Base-by-base conservation (phyloP, 2,888 invertebrate species). In the Mimas tiliae region DNA sequence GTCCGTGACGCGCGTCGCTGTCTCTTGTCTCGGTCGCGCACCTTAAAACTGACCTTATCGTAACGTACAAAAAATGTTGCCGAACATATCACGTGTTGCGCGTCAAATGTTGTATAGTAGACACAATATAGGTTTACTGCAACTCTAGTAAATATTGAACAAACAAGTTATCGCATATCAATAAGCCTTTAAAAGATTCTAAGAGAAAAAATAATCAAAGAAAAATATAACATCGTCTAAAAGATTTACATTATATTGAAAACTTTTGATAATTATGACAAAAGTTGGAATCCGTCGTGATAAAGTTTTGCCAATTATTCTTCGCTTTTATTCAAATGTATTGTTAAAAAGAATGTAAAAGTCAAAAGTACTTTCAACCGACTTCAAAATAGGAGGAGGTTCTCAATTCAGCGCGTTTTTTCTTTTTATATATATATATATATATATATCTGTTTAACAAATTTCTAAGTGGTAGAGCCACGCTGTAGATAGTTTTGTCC, bases 181-280 rank as follows among this genome's bases (percentile, higher is more conserved):
- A 50, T 19, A 50, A 50, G 19, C 50, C n/a, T 19, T 11, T 19
- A 19, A 50, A 33, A 50, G 33, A 62, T 50, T 63, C 9, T 6
- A 34, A 63, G 50, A 34, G 50, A 63, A 63, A n/a, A 50, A 7
- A n/a, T 27, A 63, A 47, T 12, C n/a, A 63, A 63, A 34, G 27
- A 9, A 63, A 50, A 34, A 34, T 8, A 48, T 50, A 50, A 63
- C 33, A 50, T 50, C 50, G 19, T 19, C 11, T 50, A 19, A 8
- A 50, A 50, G 50, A 50, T 50, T 50, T 50, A 50, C 50, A 34
- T 63, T 50, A 50, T 33, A 50, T 34, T 50, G 34, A 16, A 50
- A 38, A 63, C 48, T 63, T 63, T 62, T 50, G n/a, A 63, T 63
- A 63, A 63, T 63, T 63, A 50, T 34, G 27, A 63, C 33, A 63